These are phyloP conservation scores for Phrynocephalus vlangalii DNA, from an alignment of 2,797 vertebrate species.

Conservation along the genomic window DNA sequence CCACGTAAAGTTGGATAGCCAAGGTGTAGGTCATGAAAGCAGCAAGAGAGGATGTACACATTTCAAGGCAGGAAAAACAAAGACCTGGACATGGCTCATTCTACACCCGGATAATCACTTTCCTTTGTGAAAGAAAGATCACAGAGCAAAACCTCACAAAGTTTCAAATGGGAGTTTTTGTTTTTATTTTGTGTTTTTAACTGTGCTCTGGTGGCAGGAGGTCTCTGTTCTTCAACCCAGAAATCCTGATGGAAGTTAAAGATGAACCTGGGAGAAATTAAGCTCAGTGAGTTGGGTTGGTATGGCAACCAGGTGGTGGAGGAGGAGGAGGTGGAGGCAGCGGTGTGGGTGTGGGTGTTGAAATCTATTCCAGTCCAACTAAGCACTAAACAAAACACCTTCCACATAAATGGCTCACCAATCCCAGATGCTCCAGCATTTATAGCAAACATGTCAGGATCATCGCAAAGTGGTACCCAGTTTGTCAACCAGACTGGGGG, in stretches of 20 bases:
- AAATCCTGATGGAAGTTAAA: neutral
- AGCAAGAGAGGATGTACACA: no score
- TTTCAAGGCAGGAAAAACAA: no score
- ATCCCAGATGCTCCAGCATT: neutral
- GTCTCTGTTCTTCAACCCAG: neutral
- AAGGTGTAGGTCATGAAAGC: no score
- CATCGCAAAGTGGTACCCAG: no score
- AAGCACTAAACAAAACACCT: neutral
- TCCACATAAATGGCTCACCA: neutral
- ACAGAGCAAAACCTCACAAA: no score
- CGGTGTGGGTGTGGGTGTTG: neutral
- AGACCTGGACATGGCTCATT: no score
- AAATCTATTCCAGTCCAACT: neutral
- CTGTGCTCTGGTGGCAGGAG: neutral
- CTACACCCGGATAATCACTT: no score
- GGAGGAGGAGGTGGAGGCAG: neutral
- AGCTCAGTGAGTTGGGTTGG: neutral
- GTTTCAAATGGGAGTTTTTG: neutral
- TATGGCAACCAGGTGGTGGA: neutral
- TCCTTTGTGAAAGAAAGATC: no score
- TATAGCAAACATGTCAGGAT: no score
- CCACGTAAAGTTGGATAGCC: no score
- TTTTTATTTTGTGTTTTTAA: neutral
- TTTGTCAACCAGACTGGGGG: neutral
- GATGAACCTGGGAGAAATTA: neutral